These are phyloP conservation scores for Pachycephala philippinensis DNA, from an alignment of 2,113 vertebrate species.

Conservation along the genomic window DNA sequence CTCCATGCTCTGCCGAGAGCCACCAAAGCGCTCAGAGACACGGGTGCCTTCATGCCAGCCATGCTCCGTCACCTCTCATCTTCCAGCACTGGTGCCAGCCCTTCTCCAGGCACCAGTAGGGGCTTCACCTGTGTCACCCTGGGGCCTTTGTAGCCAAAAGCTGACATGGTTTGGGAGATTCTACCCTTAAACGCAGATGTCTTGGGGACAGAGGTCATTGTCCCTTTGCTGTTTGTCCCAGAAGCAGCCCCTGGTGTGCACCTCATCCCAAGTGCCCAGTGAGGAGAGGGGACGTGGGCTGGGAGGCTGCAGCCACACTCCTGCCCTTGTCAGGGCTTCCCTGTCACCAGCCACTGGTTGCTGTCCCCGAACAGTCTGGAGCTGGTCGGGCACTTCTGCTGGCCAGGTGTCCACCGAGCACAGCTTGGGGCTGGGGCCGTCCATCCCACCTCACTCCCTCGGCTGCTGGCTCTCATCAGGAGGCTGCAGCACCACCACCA, in stretches of 20 bases:
- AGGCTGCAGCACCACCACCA: not conserved
- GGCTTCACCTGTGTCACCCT: accelerated
- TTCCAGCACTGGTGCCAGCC: not conserved
- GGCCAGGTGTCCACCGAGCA: not conserved
- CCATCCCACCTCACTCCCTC: not conserved
- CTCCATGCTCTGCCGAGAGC: not conserved
- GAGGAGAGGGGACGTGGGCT: accelerated
- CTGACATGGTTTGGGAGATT: not conserved
- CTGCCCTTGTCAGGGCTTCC: not conserved
- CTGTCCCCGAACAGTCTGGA: not conserved
- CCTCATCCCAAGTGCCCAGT: accelerated
- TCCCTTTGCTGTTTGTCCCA: not conserved
- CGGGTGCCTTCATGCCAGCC: accelerated
- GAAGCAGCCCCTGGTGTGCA: not conserved
- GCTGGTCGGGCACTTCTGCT: not conserved
- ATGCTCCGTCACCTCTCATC: not conserved
- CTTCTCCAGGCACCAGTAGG: accelerated
- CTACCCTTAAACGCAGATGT: not conserved
- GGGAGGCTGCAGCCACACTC: not conserved
- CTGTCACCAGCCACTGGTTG: not conserved
- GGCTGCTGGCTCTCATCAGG: accelerated
- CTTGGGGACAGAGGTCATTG: not conserved
- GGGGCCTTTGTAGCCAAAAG: not conserved
- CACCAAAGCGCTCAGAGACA: accelerated
- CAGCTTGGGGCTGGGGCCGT: accelerated